A percentile compares a stretch with the other conserved stretches of the same genome.
Evolutionary conservation across 2,797 vertebrate species (phyloP).

Genomic region (Pogonophryne albipinna): DNA sequence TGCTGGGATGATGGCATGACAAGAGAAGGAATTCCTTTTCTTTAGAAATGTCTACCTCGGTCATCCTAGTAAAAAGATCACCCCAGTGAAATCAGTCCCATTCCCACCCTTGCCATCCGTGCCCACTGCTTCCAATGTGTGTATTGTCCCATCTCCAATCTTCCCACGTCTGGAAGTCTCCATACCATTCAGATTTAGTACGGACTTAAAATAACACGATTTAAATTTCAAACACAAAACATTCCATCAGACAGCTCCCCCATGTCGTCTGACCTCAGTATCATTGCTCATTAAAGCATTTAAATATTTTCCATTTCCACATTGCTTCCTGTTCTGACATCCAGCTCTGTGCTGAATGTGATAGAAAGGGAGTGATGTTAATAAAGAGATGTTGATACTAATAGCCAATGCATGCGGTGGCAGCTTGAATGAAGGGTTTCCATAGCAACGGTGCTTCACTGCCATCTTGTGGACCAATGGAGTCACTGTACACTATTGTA

Average conservation of each 20-base stretch:
- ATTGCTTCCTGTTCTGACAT: constrained; percentile 35
- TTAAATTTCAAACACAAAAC: constrained; percentile 49
- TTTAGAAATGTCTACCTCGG: constrained; percentile 36
- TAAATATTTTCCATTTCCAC: constrained; percentile 16
- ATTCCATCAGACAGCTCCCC: constrained; percentile 27
- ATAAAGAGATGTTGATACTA: constrained; percentile 30
- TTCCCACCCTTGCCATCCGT: constrained; percentile 26
- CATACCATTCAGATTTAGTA: constrained; percentile 15
- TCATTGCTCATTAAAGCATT: constrained; percentile 39
- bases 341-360: constrained; percentile 37
- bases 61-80: constrained; percentile 51
- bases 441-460: constrained; percentile 69
- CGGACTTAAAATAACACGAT: constrained; percentile 13
- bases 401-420: constrained; percentile 7
- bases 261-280: constrained; percentile 44
- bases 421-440: constrained; percentile 61
- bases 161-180: constrained; percentile 15
- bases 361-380: constrained; percentile 40
- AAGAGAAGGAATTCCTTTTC: constrained; percentile 38
- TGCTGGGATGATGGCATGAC: constrained; percentile 37
- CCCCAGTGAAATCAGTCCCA: constrained; percentile 50
- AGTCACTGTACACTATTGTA: constrained; percentile 36
- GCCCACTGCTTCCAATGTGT: constrained; percentile 44
- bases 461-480: constrained; percentile 76
- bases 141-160: constrained; percentile 12